phyloP scores from a whole-genome alignment of 2,113 vertebrate species.

The Morone saxatilis region DNA sequence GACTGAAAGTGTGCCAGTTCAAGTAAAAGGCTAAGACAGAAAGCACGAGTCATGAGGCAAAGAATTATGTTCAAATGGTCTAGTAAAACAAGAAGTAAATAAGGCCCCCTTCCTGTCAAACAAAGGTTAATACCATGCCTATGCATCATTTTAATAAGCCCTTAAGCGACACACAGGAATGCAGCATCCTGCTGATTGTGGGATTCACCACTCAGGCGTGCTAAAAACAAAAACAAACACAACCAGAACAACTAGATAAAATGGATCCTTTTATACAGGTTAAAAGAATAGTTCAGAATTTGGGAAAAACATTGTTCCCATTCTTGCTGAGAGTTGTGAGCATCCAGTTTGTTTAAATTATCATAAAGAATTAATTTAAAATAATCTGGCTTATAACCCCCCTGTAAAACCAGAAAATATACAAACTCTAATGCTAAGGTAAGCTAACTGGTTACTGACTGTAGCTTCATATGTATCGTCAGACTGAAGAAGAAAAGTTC shows the following conservation, averaged over 20 bases:
- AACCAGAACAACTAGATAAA: neutral
- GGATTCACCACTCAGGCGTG: neutral
- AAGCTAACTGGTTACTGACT: neutral
- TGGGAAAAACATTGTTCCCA: too few species aligned
- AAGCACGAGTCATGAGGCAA: conserved; percentile 14
- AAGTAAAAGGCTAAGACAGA: conserved; percentile 12
- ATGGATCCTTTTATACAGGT: neutral
- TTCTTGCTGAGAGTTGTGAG: neutral
- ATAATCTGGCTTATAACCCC: neutral
- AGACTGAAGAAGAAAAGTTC: neutral
- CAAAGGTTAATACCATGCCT: conserved; percentile 8
- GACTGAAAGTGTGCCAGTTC: conserved; percentile 4
- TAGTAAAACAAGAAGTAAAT: neutral
- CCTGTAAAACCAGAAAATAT: neutral
- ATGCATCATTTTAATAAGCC: conserved; percentile 44
- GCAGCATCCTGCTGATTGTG: conserved; percentile 11
- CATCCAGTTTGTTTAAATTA: neutral
- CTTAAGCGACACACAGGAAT: conserved; percentile 13
- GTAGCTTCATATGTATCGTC: too few species aligned
- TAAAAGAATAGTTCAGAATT: neutral
- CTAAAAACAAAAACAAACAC: conserved; percentile 8
- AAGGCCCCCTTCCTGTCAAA: conserved; percentile 4
- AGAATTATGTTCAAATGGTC: neutral
- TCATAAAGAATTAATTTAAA: neutral
- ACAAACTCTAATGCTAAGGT: neutral